These are phyloP conservation scores for Marmota flaviventris DNA, from an alignment of 2,113 vertebrate genomes.

Conservation along the genomic window DNA sequence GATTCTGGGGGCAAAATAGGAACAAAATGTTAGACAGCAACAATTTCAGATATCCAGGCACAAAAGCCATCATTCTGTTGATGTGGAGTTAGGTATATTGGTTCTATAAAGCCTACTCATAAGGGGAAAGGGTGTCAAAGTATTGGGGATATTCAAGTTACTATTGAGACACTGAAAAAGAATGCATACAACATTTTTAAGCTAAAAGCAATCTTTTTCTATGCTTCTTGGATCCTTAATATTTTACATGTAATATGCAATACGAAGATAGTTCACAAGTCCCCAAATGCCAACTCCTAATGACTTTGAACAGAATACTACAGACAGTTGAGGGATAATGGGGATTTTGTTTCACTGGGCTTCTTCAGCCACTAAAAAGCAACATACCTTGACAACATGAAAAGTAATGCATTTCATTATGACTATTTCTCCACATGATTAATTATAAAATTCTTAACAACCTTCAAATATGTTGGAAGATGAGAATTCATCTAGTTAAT, in stretches of 20 bases:
- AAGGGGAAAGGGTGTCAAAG: neutral
- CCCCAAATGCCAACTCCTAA: neutral
- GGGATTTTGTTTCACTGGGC: neutral
- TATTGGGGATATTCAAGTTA: neutral
- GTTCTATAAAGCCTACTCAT: neutral
- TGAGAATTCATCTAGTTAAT: neutral
- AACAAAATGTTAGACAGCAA: neutral
- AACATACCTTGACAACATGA: neutral
- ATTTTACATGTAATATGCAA: neutral
- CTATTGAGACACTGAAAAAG: neutral
- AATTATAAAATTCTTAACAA: neutral
- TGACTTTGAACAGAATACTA: neutral
- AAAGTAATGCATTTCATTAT: slow-evolving; percentile 2
- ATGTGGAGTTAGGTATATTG: neutral
- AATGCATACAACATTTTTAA: neutral
- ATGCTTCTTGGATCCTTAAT: neutral
- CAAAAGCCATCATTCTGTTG: neutral
- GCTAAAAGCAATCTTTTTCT: neutral
- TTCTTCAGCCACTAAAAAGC: neutral
- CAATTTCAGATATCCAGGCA: neutral
- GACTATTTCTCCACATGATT: neutral
- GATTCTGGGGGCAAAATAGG: neutral
- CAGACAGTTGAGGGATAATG: neutral
- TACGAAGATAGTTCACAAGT: neutral
- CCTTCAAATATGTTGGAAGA: neutral